Evolutionary conservation across 2,113 vertebrate genomes (phyloP).

Genomic region (Camelus bactrianus): DNA sequence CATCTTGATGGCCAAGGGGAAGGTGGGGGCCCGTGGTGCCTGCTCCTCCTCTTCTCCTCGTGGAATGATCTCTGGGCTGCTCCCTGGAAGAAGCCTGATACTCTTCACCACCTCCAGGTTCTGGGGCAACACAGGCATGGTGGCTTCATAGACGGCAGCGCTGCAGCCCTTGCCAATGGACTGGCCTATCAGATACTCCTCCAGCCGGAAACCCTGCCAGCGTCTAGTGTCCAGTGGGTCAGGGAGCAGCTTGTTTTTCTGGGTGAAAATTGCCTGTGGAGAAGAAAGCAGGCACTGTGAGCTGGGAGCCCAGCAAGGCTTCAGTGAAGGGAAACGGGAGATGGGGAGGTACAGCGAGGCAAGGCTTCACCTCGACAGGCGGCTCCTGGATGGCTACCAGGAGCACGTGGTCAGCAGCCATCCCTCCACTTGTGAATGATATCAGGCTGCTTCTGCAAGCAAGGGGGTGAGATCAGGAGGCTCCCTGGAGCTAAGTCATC

Average conservation of each 20-base stretch:
- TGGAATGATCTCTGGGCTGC: background rate
- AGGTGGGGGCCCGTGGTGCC: background rate
- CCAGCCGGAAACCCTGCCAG: conserved; percentile 92
- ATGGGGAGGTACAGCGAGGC: background rate
- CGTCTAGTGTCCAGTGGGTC: conserved; percentile 83
- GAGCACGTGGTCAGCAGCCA: background rate
- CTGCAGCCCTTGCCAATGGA: conserved; percentile 95
- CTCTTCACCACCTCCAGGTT: rapidly evolving
- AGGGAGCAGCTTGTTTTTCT: conserved; percentile 89
- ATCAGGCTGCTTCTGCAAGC: background rate
- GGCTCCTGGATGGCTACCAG: background rate
- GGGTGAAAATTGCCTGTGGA: conserved; percentile 90
- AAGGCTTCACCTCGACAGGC: background rate
- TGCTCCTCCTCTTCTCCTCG: rapidly evolving
- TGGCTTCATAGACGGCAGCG: conserved; percentile 93
- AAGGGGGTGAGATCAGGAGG: background rate
- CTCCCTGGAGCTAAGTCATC: background rate
- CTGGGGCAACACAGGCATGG: conserved; percentile 69
- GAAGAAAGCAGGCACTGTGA: background rate
- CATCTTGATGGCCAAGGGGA: conserved; percentile 90
- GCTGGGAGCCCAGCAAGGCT: background rate
- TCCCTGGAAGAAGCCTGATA: rapidly evolving
- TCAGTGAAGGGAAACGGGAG: background rate
- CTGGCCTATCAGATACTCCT: conserved; percentile 94
- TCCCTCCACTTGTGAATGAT: background rate